Conservation (phyloP, 1,140 invertebrate species). For the Drosophila simulans region DNA sequence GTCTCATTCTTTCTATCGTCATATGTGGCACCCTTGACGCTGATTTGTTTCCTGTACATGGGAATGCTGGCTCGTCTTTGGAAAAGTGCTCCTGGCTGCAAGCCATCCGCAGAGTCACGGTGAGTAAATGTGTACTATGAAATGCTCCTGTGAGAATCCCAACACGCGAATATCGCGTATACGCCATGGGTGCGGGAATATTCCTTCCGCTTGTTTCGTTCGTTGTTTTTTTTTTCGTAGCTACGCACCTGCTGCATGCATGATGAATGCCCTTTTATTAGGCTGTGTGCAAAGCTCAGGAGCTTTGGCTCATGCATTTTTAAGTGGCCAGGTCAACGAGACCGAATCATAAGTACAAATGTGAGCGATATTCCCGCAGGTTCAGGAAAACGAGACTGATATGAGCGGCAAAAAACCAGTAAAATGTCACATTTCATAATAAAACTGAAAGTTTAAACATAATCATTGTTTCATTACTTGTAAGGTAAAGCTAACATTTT, state of each 20-base stretch:
- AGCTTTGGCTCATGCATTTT: constrained; percentile 67
- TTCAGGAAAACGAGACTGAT: neutral
- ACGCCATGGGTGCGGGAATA: constrained; percentile 3
- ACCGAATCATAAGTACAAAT: constrained; percentile 15
- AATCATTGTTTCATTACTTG: too few species aligned
- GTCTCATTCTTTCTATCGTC: constrained; percentile 93
- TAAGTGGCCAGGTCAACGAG: constrained; percentile 49
- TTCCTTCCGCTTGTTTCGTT: neutral
- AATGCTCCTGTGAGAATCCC: neutral
- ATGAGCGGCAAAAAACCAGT: neutral
- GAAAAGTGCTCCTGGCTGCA: constrained; percentile 91
- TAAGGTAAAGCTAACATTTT: too few species aligned
- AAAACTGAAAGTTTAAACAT: neutral
- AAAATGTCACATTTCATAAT: neutral
- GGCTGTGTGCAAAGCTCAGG: constrained; percentile 37
- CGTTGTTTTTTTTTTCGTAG: neutral
- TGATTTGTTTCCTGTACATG: constrained; percentile 96
- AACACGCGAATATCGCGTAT: constrained; percentile 14
- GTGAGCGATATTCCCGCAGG: constrained; percentile 4
- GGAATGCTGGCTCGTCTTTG: constrained; percentile 95
- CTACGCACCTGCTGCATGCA: constrained; percentile 39
- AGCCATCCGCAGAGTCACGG: constrained; percentile 87
- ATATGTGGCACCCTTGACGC: constrained; percentile 92
- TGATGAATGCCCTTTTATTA: constrained; percentile 69
- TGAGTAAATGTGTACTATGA: constrained; percentile 39